Conservation (phyloP, 2,113 vertebrate species). For the Papio anubis region DNA sequence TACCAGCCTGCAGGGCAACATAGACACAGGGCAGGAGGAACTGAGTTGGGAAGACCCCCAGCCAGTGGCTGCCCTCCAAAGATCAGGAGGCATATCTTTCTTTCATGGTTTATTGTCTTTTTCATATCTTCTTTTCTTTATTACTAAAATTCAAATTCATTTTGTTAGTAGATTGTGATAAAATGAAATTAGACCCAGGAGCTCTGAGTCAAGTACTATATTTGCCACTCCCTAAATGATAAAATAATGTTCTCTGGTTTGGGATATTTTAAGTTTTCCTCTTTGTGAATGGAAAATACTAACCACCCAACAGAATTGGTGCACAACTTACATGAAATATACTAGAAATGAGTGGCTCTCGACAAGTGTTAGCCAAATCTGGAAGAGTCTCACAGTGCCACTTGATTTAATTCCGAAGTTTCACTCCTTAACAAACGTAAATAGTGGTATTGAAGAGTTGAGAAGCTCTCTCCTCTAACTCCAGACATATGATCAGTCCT, state of each 20-base stretch:
- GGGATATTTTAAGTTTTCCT: neutral
- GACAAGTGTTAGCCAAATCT: neutral
- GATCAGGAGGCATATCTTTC: neutral
- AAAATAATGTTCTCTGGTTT: neutral
- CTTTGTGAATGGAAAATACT: neutral
- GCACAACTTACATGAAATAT: fast-evolving
- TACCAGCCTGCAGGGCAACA: neutral
- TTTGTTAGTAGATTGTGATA: neutral
- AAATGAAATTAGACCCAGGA: neutral
- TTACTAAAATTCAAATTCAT: neutral
- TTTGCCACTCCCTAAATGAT: neutral
- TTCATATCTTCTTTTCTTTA: neutral
- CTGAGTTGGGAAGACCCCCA: fast-evolving
- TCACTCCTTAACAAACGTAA: neutral
- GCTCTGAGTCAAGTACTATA: neutral
- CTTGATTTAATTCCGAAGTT: neutral
- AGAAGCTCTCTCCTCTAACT: neutral
- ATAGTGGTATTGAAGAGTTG: too few species aligned
- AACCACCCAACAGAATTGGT: fast-evolving
- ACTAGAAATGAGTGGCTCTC: neutral
- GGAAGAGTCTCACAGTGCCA: neutral
- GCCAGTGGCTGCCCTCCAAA: too few species aligned
- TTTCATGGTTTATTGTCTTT: neutral
- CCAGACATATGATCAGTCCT: neutral
- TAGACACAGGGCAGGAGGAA: too few species aligned